Evolutionary conservation across 1,140 invertebrate genomes (phyloP).

Genomic region (Bombus superbus): DNA sequence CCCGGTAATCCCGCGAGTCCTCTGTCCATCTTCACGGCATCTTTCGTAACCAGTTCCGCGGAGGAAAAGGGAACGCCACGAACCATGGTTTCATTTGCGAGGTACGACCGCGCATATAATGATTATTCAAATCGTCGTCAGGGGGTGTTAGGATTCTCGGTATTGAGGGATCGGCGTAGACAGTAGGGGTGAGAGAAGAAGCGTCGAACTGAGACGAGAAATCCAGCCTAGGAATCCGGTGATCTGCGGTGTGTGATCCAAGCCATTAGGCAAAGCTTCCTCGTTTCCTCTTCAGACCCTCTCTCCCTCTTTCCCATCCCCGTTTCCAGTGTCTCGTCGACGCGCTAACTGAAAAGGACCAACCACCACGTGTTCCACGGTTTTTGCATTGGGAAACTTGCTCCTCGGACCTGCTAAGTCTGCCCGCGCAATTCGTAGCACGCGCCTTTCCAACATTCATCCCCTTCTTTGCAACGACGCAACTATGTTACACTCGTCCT

Average conservation of each 20-base stretch:
- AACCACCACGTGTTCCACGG: constrained; percentile 59
- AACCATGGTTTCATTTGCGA: constrained; percentile 71
- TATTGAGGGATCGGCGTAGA: constrained; percentile 40
- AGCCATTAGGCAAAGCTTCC: constrained; percentile 68
- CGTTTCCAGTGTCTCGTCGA: constrained; percentile 19
- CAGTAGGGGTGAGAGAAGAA: not conserved
- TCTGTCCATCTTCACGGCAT: constrained; percentile 1
- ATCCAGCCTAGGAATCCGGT: constrained; percentile 43
- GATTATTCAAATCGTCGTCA: constrained; percentile 80
- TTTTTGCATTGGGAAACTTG: constrained; percentile 45
- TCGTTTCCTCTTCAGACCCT: not conserved
- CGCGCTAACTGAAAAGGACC: constrained; percentile 60
- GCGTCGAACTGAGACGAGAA: constrained; percentile 9
- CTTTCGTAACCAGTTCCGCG: constrained; percentile 11
- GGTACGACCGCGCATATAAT: constrained; percentile 79
- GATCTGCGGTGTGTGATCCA: constrained; percentile 65
- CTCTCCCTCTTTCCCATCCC: not conserved
- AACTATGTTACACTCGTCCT: not conserved
- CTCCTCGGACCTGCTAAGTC: constrained; percentile 60
- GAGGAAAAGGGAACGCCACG: constrained; percentile 27
- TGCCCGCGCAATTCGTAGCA: constrained; percentile 60
- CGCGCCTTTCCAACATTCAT: constrained; percentile 57
- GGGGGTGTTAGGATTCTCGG: constrained; percentile 59
- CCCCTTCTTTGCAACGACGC: constrained; percentile 6
- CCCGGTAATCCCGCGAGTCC: constrained; percentile 10